These are phyloP conservation scores for Connochaetes taurinus DNA, from an alignment of 2,113 vertebrate genomes.

Conservation along the genomic window DNA sequence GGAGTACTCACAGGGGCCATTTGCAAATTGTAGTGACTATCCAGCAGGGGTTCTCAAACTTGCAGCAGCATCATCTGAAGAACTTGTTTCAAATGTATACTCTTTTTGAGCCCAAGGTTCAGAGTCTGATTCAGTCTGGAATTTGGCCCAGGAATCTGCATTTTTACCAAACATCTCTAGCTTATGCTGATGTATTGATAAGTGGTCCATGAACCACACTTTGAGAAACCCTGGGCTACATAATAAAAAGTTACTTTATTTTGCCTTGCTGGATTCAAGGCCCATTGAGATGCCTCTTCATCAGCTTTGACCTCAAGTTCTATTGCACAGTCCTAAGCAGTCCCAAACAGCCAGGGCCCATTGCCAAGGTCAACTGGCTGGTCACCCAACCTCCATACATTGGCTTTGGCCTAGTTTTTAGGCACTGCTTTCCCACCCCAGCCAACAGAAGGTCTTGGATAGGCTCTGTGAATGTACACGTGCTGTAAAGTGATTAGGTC, in stretches of 20 bases:
- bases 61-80: neutral
- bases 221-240: constrained; percentile 36
- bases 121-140: neutral
- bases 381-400: neutral
- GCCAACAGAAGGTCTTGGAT: neutral
- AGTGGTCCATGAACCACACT: neutral
- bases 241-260: neutral
- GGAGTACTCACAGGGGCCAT: neutral
- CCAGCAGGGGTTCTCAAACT: constrained; percentile 12
- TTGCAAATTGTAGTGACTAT: neutral
- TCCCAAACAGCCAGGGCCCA: neutral
- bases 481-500: constrained; percentile 20
- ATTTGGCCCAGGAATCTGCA: neutral
- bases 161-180: neutral
- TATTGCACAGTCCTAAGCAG: neutral
- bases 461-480: neutral
- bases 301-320: neutral
- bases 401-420: neutral
- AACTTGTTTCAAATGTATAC: neutral
- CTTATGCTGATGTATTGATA: neutral
- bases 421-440: neutral
- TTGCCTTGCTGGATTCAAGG: neutral
- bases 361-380: neutral
- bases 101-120: neutral
- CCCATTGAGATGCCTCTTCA: neutral